These are phyloP conservation scores for Kryptolebias ocellatus DNA, from an alignment of 2,797 vertebrate genomes.

Conservation along the genomic window DNA sequence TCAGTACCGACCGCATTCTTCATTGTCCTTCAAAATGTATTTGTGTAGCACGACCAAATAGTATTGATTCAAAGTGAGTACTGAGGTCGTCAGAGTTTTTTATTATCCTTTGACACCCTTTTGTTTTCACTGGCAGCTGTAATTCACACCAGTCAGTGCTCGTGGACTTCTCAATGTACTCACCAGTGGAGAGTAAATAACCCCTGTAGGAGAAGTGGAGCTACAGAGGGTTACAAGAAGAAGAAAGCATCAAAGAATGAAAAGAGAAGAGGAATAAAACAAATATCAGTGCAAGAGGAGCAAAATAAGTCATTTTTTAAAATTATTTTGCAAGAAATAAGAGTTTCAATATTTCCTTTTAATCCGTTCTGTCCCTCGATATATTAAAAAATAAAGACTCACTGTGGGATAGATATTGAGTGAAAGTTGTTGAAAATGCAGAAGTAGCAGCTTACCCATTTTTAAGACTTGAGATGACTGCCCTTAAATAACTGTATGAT, in stretches of 20 bases:
- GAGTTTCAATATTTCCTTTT: too few relatives aligned
- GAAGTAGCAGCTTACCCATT: too few relatives aligned
- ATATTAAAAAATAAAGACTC: too few relatives aligned
- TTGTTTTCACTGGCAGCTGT: slow-evolving; percentile 78
- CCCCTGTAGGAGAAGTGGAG: slow-evolving; percentile 55
- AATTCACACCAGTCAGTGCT: slow-evolving; percentile 28
- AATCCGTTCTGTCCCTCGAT: too few relatives aligned
- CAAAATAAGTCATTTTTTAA: too few relatives aligned
- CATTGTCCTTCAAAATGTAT: slow-evolving; percentile 15
- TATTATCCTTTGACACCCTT: slow-evolving; percentile 77
- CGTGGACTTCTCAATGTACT: slow-evolving; percentile 27
- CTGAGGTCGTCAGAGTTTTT: slow-evolving; percentile 59
- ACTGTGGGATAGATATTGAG: too few relatives aligned
- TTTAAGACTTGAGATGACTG: too few relatives aligned
- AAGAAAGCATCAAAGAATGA: slow-evolving; percentile 53
- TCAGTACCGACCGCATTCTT: slow-evolving; percentile 10
- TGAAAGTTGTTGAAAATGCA: too few relatives aligned
- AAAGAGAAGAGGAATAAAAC: slow-evolving; percentile 20
- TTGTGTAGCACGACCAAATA: slow-evolving; percentile 1
- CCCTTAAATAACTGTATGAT: too few relatives aligned
- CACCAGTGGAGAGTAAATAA: slow-evolving; percentile 47
- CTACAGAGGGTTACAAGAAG: slow-evolving; percentile 49
- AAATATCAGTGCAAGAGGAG: background rate
- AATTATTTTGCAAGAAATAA: slow-evolving; percentile 7
- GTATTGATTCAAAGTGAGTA: background rate